Conservation (phyloP, 2,113 vertebrate species). For the Himantopus leucocephalus region DNA sequence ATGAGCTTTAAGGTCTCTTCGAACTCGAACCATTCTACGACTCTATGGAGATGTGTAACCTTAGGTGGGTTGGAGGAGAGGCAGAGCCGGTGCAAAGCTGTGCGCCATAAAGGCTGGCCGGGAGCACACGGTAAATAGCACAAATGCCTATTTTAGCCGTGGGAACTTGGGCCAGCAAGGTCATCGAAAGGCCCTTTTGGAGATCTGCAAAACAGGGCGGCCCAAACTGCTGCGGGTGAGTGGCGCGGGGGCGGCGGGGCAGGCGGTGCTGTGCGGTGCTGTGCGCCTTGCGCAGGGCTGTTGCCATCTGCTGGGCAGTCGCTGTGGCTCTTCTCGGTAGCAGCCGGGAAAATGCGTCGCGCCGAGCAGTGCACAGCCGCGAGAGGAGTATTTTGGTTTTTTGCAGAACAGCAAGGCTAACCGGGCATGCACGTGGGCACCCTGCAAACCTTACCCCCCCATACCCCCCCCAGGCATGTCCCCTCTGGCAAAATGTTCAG, state of each 20-base stretch:
- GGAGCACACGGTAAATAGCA: not conserved
- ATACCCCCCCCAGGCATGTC: too few relatives aligned
- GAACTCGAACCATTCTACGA: too few relatives aligned
- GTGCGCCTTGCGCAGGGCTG: not conserved
- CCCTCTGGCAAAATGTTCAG: not conserved
- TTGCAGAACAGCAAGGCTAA: not conserved
- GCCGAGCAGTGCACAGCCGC: not conserved
- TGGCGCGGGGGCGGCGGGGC: accelerated
- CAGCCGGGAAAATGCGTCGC: not conserved
- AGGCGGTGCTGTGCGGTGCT: not conserved
- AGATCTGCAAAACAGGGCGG: not conserved
- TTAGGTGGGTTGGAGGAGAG: not conserved
- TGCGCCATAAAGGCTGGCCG: not conserved
- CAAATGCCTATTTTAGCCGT: accelerated
- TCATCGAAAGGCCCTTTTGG: too few relatives aligned
- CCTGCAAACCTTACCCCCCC: not conserved
- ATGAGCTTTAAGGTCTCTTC: too few relatives aligned
- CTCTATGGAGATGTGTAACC: too few relatives aligned
- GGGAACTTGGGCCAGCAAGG: not conserved
- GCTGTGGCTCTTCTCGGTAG: not conserved
- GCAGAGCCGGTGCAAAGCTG: not conserved
- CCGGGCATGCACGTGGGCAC: not conserved
- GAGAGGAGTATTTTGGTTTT: not conserved
- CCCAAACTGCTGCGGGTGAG: too few relatives aligned
- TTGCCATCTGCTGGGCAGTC: conserved; percentile 56